phyloP scores from a whole-genome alignment of 2,113 vertebrate genomes.

The Nerophis lumbriciformis region DNA sequence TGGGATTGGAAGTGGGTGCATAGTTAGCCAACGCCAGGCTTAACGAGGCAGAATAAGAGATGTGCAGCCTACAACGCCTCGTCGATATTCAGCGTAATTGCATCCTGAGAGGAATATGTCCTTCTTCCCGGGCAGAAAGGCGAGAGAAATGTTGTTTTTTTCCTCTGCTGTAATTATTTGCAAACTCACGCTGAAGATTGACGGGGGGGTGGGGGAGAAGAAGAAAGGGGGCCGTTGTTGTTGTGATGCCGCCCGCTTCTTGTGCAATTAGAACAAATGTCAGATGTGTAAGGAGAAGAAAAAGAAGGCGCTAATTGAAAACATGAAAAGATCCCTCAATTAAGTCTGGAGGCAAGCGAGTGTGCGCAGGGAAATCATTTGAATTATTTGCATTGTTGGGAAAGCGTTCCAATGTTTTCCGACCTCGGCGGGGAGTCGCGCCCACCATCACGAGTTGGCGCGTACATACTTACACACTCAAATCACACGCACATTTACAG shows the following conservation, averaged over 20 bases:
- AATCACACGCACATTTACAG: no score
- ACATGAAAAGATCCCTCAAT: conserved; percentile 58
- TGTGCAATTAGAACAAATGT: conserved; percentile 54
- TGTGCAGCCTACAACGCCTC: not conserved
- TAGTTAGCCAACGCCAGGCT: not conserved
- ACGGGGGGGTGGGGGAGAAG: conserved; percentile 28
- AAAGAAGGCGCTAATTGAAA: conserved; percentile 52
- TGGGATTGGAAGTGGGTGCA: not conserved
- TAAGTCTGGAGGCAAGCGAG: conserved; percentile 54
- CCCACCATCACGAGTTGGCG: not conserved
- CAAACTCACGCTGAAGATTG: conserved; percentile 50
- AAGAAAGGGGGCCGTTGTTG: conserved; percentile 35
- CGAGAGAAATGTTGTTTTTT: conserved; percentile 24
- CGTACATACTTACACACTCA: no score
- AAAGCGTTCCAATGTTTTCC: conserved; percentile 5
- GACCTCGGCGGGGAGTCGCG: conserved; percentile 28
- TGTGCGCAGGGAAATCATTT: conserved; percentile 40
- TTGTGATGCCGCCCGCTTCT: conserved; percentile 33
- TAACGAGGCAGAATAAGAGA: not conserved
- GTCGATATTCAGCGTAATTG: conserved; percentile 49
- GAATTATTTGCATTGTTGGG: conserved; percentile 58
- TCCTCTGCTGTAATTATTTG: conserved; percentile 51
- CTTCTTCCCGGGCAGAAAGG: conserved; percentile 18
- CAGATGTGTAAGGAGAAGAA: conserved; percentile 25
- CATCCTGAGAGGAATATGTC: conserved; percentile 43